Evolutionary conservation across 2,797 vertebrate species (phyloP), one percentile per base, ranked within the genome.

Genomic region (Sebastes nivosus): DNA sequence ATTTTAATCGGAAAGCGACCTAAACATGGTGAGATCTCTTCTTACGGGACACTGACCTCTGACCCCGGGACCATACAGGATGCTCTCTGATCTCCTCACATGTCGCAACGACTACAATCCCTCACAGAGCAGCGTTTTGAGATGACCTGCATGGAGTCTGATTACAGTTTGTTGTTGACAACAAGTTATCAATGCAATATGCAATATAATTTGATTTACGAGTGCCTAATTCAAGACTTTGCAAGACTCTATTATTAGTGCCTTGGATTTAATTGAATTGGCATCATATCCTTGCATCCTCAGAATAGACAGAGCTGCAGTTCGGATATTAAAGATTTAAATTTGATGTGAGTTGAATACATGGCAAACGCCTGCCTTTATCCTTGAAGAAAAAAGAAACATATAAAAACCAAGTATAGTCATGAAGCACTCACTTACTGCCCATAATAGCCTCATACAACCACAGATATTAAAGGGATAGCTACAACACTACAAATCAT

Each of bases 1-100:
- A 81, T 84, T 81, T 85, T 61, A 81, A 87, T 78, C 67, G 36
- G 71, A 92, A 91, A 90, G 81, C 71, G 72, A 77, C 52, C 77
- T 82, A 79, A 90, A 88, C 82, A 70, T 72, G 82, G 74, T 6
- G 54, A 2, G 27, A 22, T 78, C 75, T 90, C 84, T 9, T 70
- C 77, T 90, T 93, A 86, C 85, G 87, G 55, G 59, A 80, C 65
- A 25, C 25, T 29, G 67, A 72, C 67, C 89, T 88, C 25, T 89
- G 78, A 87, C 72, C 79, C 20, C 10, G 13, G 46, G 55, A 42
- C 11, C 74, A 3, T 14, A 38, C 13, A 80, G 46, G 72, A 70
- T 32, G 71, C 59, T 77, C 34, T 58, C 65, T 70, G 66, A 79
- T 78, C 83, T 70, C 50, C 27, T 78, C 61, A 20, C 66, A 50